These are phyloP conservation scores for Artibeus lituratus DNA, from an alignment of 2,797 vertebrate genomes.

Conservation along the genomic window DNA sequence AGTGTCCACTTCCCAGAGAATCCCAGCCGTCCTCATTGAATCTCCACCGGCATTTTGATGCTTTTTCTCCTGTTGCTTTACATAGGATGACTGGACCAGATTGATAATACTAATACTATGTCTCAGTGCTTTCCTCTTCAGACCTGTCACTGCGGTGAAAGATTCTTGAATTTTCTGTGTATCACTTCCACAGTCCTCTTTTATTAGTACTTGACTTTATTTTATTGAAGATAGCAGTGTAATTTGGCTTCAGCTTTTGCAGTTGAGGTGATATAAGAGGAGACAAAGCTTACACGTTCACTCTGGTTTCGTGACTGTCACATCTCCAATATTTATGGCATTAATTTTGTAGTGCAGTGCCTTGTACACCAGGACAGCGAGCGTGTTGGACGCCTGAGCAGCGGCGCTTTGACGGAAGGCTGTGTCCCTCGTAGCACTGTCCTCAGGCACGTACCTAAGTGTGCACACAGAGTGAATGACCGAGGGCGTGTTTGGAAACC, in stretches of 20 bases:
- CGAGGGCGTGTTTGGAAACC: background rate
- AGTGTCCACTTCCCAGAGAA: background rate
- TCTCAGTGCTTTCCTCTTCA: conserved; percentile 11
- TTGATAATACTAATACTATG: conserved; percentile 44
- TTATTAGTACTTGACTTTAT: conserved; percentile 10
- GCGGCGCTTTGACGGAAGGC: background rate
- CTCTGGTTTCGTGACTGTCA: conserved; percentile 15
- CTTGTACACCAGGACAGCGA: background rate
- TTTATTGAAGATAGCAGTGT: conserved; percentile 45
- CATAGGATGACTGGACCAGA: background rate
- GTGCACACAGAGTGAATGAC: background rate
- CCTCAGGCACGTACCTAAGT: background rate
- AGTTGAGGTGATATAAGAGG: conserved; percentile 31
- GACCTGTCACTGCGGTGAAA: background rate
- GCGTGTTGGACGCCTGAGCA: background rate
- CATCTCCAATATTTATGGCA: conserved; percentile 51
- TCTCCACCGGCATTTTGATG: background rate
- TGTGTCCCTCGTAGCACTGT: background rate
- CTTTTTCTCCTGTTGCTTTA: background rate
- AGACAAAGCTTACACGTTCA: conserved; percentile 5
- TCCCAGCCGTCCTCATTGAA: background rate
- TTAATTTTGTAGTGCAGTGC: conserved; percentile 32
- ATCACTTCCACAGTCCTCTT: conserved; percentile 28
- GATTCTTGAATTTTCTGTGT: background rate
- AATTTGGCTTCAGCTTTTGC: background rate